Base-by-base conservation (phyloP, 2,797 vertebrate species). In the Anomalospiza imberbis region DNA sequence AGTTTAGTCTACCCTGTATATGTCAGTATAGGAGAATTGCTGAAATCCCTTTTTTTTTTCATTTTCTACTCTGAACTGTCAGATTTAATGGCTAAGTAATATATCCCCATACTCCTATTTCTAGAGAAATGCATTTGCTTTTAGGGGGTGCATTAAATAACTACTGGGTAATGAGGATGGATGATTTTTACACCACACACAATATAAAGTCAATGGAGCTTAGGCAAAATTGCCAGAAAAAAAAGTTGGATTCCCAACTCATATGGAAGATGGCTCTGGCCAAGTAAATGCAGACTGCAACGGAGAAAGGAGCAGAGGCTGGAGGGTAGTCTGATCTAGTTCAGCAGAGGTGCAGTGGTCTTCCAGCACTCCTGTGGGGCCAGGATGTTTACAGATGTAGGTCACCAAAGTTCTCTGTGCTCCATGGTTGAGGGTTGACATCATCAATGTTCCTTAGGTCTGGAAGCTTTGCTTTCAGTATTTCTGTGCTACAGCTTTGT, bases 401-500 rank as follows among this genome's bases (percentile, higher is more conserved):
- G 53, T 13, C 48, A 38, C 21, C n/a, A 58, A 38, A 65, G 10
- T 34, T 42, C 26, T n/a, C 22, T 53, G 22, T 32, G 22, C 53
- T 76, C n/a, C 45, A 3, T 3, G 19, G 20, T 8, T 2, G 3
- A 80, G 7, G 5, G 13, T n/a, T 8, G 4, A 31, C 13, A 24
- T 65, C 24, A n/a, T 6, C 12, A 34, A 7, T 22, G 6, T 32
- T 82, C 31, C 45, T 16, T 63, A 29, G 31, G 14, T 61, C n/a
- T 72, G 80, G 50, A 83, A 71, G 40, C 12, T 83, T 78, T 18
- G 10, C 6, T 66, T 26, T 1, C 51, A 55, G 17, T 36, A 70
- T 63, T 81, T 40, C 55, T 65, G 12, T 85, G 48, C 45, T 77
- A 10, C 32, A 87, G 20, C 7, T 66, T 85, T 89, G 75, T 13